Evolutionary conservation across 2,888 invertebrate species (phyloP).

Genomic region (Hirtodrosophila histrioides): DNA sequence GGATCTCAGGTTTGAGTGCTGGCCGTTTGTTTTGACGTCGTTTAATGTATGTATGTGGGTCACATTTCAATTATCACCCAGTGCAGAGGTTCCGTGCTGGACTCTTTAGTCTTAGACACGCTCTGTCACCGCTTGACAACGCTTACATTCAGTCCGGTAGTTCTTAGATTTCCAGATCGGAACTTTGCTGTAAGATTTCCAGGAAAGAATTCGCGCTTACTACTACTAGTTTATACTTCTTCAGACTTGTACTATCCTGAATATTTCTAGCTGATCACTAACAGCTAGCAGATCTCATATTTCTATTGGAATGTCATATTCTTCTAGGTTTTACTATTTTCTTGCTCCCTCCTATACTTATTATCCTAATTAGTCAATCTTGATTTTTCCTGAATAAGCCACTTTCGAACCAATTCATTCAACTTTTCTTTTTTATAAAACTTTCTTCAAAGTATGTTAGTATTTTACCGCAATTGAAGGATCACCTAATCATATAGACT

Average conservation of each 20-base stretch:
- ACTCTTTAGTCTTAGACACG: conserved; percentile 65
- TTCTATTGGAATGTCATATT: too few species aligned
- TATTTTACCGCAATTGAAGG: not conserved
- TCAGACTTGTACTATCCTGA: too few species aligned
- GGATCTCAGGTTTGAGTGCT: conserved; percentile 33
- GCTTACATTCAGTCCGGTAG: conserved; percentile 8
- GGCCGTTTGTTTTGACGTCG: conserved; percentile 50
- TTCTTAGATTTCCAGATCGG: not conserved
- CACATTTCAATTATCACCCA: conserved; percentile 76
- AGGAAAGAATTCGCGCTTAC: not conserved
- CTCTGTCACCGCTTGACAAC: conserved; percentile 38
- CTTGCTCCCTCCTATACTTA: too few species aligned
- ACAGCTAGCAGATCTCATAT: too few species aligned
- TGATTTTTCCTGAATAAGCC: too few species aligned
- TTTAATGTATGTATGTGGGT: conserved; percentile 63
- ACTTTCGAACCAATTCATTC: too few species aligned
- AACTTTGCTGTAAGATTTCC: not conserved
- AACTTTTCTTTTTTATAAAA: not conserved
- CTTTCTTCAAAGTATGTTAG: not conserved
- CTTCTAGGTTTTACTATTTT: too few species aligned
- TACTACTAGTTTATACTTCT: too few species aligned
- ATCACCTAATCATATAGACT: not conserved
- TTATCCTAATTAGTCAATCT: too few species aligned
- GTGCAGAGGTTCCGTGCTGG: conserved; percentile 54
- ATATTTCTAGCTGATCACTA: not conserved